Percentiles rank a stretch among this genome's conserved stretches.
Evolutionary conservation across 2,888 invertebrate genomes (phyloP).

Genomic region (Tiphia femorata): DNA sequence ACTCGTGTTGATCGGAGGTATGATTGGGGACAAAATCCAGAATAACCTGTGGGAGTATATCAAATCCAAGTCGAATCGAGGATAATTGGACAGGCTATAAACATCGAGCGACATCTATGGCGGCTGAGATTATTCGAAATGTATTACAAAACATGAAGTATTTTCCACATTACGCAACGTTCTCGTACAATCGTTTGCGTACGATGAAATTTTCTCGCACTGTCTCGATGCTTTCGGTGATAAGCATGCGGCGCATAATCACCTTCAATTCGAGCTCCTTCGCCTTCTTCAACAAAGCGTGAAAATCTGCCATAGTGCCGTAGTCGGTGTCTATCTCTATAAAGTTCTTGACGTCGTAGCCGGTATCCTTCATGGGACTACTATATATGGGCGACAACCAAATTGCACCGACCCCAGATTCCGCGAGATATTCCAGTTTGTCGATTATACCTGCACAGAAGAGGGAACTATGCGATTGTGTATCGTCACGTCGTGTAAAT

Average conservation of each 20-base stretch:
- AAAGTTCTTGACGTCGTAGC: conserved; percentile 89
- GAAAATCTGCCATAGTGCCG: conserved; percentile 82
- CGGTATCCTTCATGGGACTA: conserved; percentile 89
- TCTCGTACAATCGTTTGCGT: no score
- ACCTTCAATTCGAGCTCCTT: conserved; percentile 72
- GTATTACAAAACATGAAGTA: no score
- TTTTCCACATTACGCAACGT: no score
- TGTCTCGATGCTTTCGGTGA: no score
- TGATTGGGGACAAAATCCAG: conserved; percentile 78
- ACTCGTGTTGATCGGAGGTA: conserved; percentile 70
- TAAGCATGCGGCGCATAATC: no score
- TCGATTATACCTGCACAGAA: conserved; percentile 73
- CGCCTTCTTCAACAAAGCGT: conserved; percentile 72
- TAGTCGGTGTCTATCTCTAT: conserved; percentile 79
- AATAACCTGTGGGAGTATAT: conserved; percentile 73
- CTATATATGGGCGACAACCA: conserved; percentile 89
- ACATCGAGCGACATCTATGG: no score
- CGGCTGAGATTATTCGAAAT: no score
- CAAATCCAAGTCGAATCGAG: no score
- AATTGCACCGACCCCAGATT: conserved; percentile 80
- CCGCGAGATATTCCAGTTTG: conserved; percentile 75
- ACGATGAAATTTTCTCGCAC: no score
- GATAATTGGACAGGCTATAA: no score
- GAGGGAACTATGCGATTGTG: no score
- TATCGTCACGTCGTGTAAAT: no score